These are phyloP conservation scores for Orbicella faveolata DNA, from an alignment of 64 coral and sea anemone genomes.

Conservation along the genomic window DNA sequence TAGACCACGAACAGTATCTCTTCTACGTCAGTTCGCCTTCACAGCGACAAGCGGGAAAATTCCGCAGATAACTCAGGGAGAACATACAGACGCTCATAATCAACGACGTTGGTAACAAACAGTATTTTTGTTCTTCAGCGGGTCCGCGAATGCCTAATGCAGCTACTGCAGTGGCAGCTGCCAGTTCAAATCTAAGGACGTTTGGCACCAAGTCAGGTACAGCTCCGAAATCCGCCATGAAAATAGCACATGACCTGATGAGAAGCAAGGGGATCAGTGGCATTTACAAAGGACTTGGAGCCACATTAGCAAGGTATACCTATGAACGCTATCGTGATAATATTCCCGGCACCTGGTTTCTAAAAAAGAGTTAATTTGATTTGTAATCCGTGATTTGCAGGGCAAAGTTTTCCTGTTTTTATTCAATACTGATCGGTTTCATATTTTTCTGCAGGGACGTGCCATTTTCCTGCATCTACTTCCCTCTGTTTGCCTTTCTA, in stretches of 20 bases:
- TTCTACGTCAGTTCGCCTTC: too few species aligned
- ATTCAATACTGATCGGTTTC: not conserved
- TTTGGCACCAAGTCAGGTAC: conserved; percentile 70
- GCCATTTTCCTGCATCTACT: conserved; percentile 95
- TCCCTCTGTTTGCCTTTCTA: conserved; percentile 82
- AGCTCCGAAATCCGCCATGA: conserved; percentile 68
- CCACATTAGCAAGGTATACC: conserved; percentile 74
- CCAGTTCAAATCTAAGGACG: conserved; percentile 63
- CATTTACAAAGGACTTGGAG: conserved; percentile 89
- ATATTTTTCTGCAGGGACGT: conserved; percentile 70
- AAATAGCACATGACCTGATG: conserved; percentile 77
- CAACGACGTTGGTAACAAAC: not conserved
- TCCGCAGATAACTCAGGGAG: not conserved
- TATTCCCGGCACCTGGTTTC: too few species aligned
- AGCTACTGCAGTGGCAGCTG: conserved; percentile 15
- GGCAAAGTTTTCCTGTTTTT: not conserved
- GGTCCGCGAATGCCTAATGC: conserved; percentile 13
- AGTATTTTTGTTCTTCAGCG: not conserved
- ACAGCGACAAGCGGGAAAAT: too few species aligned
- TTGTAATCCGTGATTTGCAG: too few species aligned
- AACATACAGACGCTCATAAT: not conserved
- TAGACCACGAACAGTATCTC: too few species aligned
- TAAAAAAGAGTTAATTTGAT: too few species aligned
- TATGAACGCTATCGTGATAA: too few species aligned
- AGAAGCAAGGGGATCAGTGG: conserved; percentile 86